phyloP scores from a whole-genome alignment of 2,888 invertebrate genomes.

The Heteromurus nitidus region DNA sequence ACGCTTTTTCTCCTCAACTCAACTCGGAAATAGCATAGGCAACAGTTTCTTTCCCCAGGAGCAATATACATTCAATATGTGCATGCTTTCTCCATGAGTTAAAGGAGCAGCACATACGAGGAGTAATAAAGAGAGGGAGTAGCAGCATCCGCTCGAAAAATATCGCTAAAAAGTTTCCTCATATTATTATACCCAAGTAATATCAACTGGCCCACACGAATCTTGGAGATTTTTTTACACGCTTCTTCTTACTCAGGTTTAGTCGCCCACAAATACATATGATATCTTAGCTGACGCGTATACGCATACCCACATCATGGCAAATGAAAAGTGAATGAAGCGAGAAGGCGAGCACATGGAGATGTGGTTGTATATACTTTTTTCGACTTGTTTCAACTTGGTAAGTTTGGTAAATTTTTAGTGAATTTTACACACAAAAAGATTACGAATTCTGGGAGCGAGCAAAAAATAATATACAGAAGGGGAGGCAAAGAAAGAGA shows the following conservation, averaged over 20 bases:
- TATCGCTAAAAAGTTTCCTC: slow-evolving; percentile 31
- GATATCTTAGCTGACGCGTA: no score
- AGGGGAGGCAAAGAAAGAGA: neutral
- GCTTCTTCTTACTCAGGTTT: no score
- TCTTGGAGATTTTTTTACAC: no score
- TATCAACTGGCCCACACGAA: no score
- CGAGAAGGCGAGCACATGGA: no score
- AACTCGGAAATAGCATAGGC: slow-evolving; percentile 14
- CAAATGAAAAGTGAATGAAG: no score
- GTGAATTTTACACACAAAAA: slow-evolving; percentile 5
- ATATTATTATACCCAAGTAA: slow-evolving; percentile 34
- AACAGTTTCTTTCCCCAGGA: slow-evolving; percentile 36
- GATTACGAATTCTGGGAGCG: slow-evolving; percentile 19
- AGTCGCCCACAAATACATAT: no score
- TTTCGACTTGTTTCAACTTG: no score
- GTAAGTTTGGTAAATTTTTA: no score
- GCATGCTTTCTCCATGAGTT: no score
- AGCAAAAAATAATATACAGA: neutral
- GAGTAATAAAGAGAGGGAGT: slow-evolving; percentile 31
- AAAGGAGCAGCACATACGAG: neutral
- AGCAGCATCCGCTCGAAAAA: slow-evolving; percentile 37
- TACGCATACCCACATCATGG: no score
- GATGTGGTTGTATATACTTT: no score
- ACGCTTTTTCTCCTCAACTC: slow-evolving; percentile 5
- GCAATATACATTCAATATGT: neutral